These are phyloP conservation scores for Melikaiella ostensackeni DNA, from an alignment of 2,888 invertebrate species.

Conservation along the genomic window DNA sequence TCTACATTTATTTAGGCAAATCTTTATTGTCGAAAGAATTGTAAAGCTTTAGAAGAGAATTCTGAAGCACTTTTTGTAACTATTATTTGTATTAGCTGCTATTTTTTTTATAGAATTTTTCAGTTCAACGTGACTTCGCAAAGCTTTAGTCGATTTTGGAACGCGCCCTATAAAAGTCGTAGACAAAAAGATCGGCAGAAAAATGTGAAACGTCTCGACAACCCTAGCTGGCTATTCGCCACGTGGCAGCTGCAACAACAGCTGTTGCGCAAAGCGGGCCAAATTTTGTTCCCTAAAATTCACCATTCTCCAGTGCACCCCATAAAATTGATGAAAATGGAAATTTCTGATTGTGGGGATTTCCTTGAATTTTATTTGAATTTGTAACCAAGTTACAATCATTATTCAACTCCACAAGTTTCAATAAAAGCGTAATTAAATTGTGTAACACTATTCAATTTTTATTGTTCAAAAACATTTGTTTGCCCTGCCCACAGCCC, in stretches of 20 bases:
- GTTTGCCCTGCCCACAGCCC: too few species aligned
- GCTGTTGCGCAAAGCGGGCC: constrained; percentile 59
- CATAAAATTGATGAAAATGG: constrained; percentile 27
- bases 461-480: too few species aligned
- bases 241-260: constrained; percentile 69
- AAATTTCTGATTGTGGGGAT: not conserved
- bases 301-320: constrained; percentile 9
- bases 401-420: not conserved
- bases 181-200: constrained; percentile 40
- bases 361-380: not conserved
- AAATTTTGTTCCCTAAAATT: constrained; percentile 39
- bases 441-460: too few species aligned
- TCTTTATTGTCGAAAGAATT: not conserved
- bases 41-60: too few species aligned
- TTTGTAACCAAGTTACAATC: not conserved
- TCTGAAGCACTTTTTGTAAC: not conserved
- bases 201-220: constrained; percentile 39
- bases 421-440: too few species aligned
- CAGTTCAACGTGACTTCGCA: constrained; percentile 22
- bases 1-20: too few species aligned
- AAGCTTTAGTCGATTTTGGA: constrained; percentile 29
- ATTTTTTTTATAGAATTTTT: not conserved
- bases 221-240: constrained; percentile 43
- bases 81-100: not conserved
- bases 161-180: constrained; percentile 40